Evolutionary conservation across 2,113 vertebrate species (phyloP).

Genomic region (Forbesichthys papilliferus): DNA sequence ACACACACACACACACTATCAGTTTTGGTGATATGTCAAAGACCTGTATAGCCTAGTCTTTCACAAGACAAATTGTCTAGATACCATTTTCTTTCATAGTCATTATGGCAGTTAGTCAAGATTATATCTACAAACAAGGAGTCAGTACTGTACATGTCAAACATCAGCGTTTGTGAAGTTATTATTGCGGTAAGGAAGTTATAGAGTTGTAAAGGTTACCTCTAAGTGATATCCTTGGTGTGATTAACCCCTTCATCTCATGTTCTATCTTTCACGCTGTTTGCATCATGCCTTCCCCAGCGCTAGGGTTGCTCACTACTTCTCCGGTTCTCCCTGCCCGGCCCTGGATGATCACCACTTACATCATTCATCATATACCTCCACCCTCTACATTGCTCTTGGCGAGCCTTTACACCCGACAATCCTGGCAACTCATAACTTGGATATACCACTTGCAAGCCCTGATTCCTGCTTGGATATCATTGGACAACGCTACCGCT

Average conservation of each 20-base stretch:
- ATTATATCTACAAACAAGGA: too few species aligned
- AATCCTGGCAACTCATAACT: constrained; percentile 2
- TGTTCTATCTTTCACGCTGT: constrained; percentile 77
- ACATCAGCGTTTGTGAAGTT: too few species aligned
- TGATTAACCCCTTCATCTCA: constrained; percentile 58
- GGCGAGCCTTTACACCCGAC: constrained; percentile 7
- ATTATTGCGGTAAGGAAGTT: too few species aligned
- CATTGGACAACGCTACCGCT: constrained; percentile 25
- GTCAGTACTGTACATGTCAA: too few species aligned
- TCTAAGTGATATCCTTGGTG: too few species aligned
- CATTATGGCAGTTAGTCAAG: too few species aligned
- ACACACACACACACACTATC: too few species aligned
- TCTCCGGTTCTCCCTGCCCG: constrained; percentile 82
- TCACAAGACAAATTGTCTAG: too few species aligned
- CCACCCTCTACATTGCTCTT: not conserved
- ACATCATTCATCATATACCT: constrained; percentile 33
- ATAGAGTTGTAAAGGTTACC: too few species aligned
- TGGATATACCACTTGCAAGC: not conserved
- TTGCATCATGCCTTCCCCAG: constrained; percentile 64
- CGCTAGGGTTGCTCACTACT: constrained; percentile 82
- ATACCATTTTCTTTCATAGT: too few species aligned
- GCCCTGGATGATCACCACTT: constrained; percentile 31
- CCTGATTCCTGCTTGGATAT: constrained; percentile 12
- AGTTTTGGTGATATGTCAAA: too few species aligned
- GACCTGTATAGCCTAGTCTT: too few species aligned